Evolutionary conservation across 1,140 invertebrate genomes (phyloP).

Genomic region (Ips typographus): DNA sequence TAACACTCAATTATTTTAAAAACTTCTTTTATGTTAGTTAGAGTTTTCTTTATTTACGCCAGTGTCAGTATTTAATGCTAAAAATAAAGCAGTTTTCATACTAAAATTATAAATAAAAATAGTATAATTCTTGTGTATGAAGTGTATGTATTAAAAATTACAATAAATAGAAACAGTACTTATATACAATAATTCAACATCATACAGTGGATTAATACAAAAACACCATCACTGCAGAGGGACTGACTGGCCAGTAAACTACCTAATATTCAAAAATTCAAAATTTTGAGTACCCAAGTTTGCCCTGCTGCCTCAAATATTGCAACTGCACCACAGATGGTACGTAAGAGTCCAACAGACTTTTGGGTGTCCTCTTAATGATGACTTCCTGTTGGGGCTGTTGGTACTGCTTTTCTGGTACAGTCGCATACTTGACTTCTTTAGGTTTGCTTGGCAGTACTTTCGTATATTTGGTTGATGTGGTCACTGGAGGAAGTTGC

Average conservation of each 20-base stretch:
- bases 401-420: conserved; percentile 14
- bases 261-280: not conserved
- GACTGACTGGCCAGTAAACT: not conserved
- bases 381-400: conserved; percentile 14
- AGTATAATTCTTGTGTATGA: no score
- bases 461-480: conserved; percentile 19
- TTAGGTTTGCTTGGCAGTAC: conserved; percentile 12
- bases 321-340: conserved; percentile 44
- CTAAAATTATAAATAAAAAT: no score
- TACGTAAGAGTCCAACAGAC: conserved; percentile 47
- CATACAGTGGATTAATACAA: no score
- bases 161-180: no score
- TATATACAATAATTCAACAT: no score
- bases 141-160: no score
- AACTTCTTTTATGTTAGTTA: no score
- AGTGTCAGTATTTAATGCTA: no score
- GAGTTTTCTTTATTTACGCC: no score
- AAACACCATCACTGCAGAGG: no score
- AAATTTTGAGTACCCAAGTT: conserved; percentile 18
- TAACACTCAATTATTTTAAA: no score
- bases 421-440: conserved; percentile 16
- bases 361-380: conserved; percentile 42
- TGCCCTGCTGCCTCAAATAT: conserved; percentile 40
- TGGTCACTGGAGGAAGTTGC: conserved; percentile 18
- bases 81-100: no score